phyloP scores from a whole-genome alignment of 2,113 vertebrate genomes.

The Cephalopholis sonnerati region DNA sequence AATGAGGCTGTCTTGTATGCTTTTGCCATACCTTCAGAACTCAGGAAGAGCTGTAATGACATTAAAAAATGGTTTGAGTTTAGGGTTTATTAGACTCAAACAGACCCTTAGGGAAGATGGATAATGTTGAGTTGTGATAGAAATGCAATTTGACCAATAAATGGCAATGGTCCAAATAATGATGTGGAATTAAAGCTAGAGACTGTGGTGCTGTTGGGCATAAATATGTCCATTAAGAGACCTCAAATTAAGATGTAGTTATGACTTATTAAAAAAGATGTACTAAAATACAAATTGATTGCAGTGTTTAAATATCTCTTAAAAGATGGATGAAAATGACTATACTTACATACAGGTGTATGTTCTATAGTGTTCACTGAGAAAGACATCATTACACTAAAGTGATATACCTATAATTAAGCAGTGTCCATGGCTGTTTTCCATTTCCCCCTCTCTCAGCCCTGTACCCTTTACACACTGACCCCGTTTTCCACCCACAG shows the following conservation, averaged over 20 bases:
- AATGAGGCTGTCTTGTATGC: slow-evolving; percentile 15
- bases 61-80: slow-evolving; percentile 15
- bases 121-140: slow-evolving; percentile 3
- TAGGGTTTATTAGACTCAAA: slow-evolving; percentile 2
- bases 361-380: not conserved
- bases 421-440: not conserved
- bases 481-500: slow-evolving; percentile 35
- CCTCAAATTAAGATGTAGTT: not conserved
- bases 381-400: slow-evolving; percentile 1
- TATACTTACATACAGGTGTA: not conserved
- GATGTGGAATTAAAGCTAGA: not conserved
- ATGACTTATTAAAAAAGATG: not conserved
- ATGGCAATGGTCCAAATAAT: slow-evolving; percentile 14
- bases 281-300: not conserved
- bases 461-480: slow-evolving; percentile 2
- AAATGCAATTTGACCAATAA: slow-evolving; percentile 7
- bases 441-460: not conserved
- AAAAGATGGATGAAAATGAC: not conserved
- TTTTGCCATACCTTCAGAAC: slow-evolving; percentile 3
- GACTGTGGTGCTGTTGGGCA: not conserved
- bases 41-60: slow-evolving; percentile 1
- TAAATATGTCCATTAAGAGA: not conserved
- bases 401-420: not conserved
- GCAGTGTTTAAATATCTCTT: not conserved
- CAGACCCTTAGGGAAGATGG: not conserved